Percentiles rank a stretch among this genome's conserved stretches.
Evolutionary conservation across 1,140 invertebrate species (phyloP).

Genomic region (Melitaea cinxia): DNA sequence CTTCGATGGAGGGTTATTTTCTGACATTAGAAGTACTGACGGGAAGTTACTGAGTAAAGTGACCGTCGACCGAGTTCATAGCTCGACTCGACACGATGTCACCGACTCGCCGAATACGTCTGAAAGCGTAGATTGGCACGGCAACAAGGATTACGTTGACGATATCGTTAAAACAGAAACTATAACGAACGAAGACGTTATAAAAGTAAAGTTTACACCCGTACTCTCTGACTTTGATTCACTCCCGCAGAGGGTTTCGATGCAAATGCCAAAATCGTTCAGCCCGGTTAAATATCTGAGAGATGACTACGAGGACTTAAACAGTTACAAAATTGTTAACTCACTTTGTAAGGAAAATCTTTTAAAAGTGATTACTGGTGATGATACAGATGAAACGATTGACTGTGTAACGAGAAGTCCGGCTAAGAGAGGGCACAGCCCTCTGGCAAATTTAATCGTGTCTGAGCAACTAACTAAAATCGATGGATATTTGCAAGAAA

Average conservation of each 20-base stretch:
- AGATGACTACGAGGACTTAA: constrained; percentile 65
- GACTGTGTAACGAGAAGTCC: constrained; percentile 12
- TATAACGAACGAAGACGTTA: constrained; percentile 76
- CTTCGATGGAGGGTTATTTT: constrained; percentile 79
- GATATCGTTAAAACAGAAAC: constrained; percentile 76
- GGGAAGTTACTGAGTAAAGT: constrained; percentile 79
- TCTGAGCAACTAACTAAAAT: constrained; percentile 53
- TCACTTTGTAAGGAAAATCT: constrained; percentile 65
- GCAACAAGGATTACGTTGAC: constrained; percentile 64
- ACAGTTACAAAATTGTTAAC: constrained; percentile 75
- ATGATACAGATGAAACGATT: neutral
- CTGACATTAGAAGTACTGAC: constrained; percentile 75
- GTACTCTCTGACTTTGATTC: constrained; percentile 60
- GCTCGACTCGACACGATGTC: constrained; percentile 68
- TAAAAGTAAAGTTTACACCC: constrained; percentile 78
- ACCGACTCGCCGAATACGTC: constrained; percentile 64
- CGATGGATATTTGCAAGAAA: constrained; percentile 68
- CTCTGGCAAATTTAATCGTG: constrained; percentile 35
- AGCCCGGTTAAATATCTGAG: constrained; percentile 60
- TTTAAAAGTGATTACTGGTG: constrained; percentile 33
- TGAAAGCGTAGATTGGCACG: constrained; percentile 45
- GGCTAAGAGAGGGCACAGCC: constrained; percentile 40
- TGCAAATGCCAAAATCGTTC: constrained; percentile 34
- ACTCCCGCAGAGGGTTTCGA: constrained; percentile 46
- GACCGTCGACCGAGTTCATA: constrained; percentile 74